Evolutionary conservation across 2,113 vertebrate genomes (phyloP).

Genomic region (Boulengeromyrus knoepffleri): DNA sequence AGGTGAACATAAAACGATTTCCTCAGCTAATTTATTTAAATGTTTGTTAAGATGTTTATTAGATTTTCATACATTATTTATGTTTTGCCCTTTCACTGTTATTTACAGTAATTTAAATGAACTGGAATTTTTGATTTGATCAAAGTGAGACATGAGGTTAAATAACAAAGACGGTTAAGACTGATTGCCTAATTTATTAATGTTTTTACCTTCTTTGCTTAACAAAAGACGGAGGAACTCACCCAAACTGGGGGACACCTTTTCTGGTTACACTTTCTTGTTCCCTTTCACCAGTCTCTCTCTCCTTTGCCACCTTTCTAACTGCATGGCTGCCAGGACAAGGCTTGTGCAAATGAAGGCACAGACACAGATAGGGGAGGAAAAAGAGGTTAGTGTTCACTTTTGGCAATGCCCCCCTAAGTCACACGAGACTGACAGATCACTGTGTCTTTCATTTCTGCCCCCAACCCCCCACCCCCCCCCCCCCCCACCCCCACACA

Average conservation of each 20-base stretch:
- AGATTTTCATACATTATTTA: neutral
- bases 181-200: neutral
- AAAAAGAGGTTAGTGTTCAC: conserved; percentile 20
- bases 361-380: conserved; percentile 20
- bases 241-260: neutral
- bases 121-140: neutral
- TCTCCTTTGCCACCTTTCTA: neutral
- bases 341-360: neutral
- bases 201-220: neutral
- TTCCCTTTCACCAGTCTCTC: neutral
- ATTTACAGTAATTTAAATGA: neutral
- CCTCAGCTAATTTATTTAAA: neutral
- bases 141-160: neutral
- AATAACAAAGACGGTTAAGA: neutral
- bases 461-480: neutral
- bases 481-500: no score
- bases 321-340: neutral
- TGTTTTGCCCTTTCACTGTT: neutral
- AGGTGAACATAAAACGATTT: neutral
- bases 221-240: neutral
- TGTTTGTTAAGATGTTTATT: neutral
- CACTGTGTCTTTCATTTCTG: conserved; percentile 4
- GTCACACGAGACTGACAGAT: conserved; percentile 17
- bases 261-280: neutral
- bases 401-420: conserved; percentile 23